These are phyloP conservation scores for Enteromius afrohamiltoni DNA, from an alignment of 2,797 vertebrate species.

Conservation along the genomic window DNA sequence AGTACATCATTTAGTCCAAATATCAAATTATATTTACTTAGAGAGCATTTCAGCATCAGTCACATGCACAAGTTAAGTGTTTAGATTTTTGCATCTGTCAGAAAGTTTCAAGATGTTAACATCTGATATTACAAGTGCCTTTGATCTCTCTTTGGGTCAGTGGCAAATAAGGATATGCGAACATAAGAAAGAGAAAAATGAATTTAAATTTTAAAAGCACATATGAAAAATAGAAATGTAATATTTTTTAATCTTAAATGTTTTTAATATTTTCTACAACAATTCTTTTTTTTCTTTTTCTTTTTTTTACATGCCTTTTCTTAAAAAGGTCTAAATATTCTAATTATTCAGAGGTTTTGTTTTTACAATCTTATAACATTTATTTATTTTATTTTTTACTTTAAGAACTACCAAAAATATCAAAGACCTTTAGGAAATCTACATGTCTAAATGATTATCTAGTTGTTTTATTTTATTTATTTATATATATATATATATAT, in stretches of 20 bases:
- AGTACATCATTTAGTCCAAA: conserved; percentile 18
- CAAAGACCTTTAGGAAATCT: not conserved
- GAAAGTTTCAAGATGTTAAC: not conserved
- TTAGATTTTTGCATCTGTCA: not conserved
- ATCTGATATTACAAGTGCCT: conserved; percentile 1
- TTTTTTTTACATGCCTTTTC: not conserved
- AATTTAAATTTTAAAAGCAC: not conserved
- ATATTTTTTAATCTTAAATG: no score
- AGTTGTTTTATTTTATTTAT: not conserved
- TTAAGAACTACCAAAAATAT: not conserved
- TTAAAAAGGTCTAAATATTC: not conserved
- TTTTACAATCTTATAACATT: not conserved
- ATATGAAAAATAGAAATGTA: not conserved
- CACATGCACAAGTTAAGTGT: not conserved
- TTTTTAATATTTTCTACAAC: not conserved
- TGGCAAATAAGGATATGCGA: not conserved
- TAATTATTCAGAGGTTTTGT: not conserved
- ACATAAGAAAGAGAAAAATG: not conserved
- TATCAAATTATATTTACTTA: conserved; percentile 12
- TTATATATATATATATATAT: no score
- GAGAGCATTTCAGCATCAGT: conserved; percentile 3
- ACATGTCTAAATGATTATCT: not conserved
- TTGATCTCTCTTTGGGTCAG: not conserved
- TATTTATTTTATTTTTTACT: not conserved
- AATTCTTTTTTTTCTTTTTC: not conserved